Evolutionary conservation across 2,113 vertebrate genomes (phyloP).

Genomic region (Leiothrix lutea): DNA sequence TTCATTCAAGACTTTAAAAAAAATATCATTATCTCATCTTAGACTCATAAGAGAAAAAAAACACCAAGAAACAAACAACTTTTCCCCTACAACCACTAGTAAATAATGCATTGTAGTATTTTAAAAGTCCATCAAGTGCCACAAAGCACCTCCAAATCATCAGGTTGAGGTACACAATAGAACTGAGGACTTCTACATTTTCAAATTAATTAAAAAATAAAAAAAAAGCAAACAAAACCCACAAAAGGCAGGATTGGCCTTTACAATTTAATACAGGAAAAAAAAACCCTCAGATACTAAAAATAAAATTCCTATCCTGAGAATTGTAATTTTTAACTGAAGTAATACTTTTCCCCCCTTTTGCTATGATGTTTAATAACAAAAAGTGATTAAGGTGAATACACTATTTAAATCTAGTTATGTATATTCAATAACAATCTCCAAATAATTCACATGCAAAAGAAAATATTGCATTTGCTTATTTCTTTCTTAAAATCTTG

Average conservation of each 20-base stretch:
- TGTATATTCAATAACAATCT: not conserved
- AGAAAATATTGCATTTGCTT: not conserved
- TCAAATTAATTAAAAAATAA: not conserved
- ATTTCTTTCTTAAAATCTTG: not conserved
- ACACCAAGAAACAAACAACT: slow-evolving; percentile 33
- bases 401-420: not conserved
- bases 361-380: not conserved
- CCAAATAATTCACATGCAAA: not conserved
- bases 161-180: not conserved
- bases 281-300: accelerated
- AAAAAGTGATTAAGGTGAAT: not conserved
- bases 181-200: not conserved
- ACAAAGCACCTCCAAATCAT: not conserved
- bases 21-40: slow-evolving; percentile 85
- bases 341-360: not conserved
- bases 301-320: not conserved
- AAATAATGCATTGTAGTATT: slow-evolving; percentile 43
- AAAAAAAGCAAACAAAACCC: not conserved
- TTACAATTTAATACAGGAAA: not conserved
- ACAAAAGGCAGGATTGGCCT: not conserved
- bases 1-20: slow-evolving; percentile 80
- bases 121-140: not conserved
- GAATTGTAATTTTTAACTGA: not conserved
- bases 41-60: slow-evolving; percentile 70
- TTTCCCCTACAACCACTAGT: slow-evolving; percentile 13